phyloP scores from a whole-genome alignment of 2,888 invertebrate species.

The Prosopocoilus inquinatus region DNA sequence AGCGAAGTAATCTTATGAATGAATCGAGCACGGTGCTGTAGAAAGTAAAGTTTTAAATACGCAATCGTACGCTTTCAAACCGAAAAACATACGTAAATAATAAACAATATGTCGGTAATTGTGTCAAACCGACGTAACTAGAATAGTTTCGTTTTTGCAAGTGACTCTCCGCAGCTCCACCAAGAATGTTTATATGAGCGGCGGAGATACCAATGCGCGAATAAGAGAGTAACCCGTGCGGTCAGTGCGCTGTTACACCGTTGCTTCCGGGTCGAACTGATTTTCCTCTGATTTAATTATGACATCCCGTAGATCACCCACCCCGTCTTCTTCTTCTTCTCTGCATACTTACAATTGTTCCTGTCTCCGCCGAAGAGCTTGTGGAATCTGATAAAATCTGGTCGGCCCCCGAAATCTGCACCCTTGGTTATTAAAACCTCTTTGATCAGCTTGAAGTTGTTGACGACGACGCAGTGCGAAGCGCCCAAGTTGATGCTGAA shows the following conservation, averaged over 20 bases:
- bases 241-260: conserved; percentile 17
- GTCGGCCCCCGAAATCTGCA: conserved; percentile 78
- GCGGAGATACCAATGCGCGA: conserved; percentile 32
- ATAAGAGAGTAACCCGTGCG: conserved; percentile 29
- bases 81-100: neutral
- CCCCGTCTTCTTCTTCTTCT: neutral
- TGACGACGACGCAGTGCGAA: conserved; percentile 71
- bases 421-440: conserved; percentile 79
- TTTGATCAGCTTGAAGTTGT: conserved; percentile 67
- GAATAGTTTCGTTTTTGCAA: too few species aligned
- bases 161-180: conserved; percentile 23
- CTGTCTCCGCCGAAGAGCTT: conserved; percentile 80
- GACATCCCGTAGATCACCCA: too few species aligned
- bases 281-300: neutral
- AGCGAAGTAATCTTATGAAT: conserved; percentile 42
- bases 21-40: conserved; percentile 42
- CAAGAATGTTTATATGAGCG: conserved; percentile 25
- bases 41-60: conserved; percentile 42
- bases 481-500: conserved; percentile 68
- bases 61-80: neutral
- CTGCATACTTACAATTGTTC: conserved; percentile 77
- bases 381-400: conserved; percentile 78
- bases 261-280: conserved; percentile 19
- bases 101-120: conserved; percentile 2
- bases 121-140: too few species aligned